Base-by-base conservation (phyloP, 2,113 vertebrate species). In the Albula glossodonta region DNA sequence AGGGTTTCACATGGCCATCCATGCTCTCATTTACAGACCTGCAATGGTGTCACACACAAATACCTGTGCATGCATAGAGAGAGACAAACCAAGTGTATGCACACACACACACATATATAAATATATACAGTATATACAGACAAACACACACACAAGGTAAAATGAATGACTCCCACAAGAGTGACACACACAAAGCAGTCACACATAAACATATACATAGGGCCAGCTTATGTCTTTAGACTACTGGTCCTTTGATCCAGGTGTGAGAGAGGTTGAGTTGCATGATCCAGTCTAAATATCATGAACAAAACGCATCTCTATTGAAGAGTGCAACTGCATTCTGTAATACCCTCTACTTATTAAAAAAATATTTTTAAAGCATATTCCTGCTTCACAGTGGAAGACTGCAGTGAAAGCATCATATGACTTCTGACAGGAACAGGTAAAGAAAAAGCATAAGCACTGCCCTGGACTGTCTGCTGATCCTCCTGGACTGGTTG, bases 401-500 rank as follows among this genome's bases (percentile, higher is more conserved):
- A 50, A 51, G 79, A 41, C 48, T 13, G 31, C 79, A 9, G 13
- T 50, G 19, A 51, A 51, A 80, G 13, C 19, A 1, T 82, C 22
- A 3, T 9, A 4, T 13, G 10, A 11, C 80, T 7, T 82, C 53
- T 60, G 51, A 53, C 11, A 83, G 4, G 17, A 79, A 74, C 57
- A 81, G 83, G 83, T 85, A 88, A 6, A 81, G 11, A 63, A 84
- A 90, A 13, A 25, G 53, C 86, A 85, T 78, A 83, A 5, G 56
- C 87, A 84, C 82, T 88, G 90, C 91, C 93, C 93, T 93, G 95
- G 93, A 95, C 95, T 95, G 89, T 86, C 92, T 93, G 94, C 93
- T 74, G 94, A 94, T 94, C 89, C 91, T 91, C 86, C 87, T 80
- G 84, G 90, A 94, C 93, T 95, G 91, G 90, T 84, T 31, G 66